These are phyloP conservation scores for Clitarchus hookeri DNA, from an alignment of 2,888 invertebrate genomes.

Conservation along the genomic window DNA sequence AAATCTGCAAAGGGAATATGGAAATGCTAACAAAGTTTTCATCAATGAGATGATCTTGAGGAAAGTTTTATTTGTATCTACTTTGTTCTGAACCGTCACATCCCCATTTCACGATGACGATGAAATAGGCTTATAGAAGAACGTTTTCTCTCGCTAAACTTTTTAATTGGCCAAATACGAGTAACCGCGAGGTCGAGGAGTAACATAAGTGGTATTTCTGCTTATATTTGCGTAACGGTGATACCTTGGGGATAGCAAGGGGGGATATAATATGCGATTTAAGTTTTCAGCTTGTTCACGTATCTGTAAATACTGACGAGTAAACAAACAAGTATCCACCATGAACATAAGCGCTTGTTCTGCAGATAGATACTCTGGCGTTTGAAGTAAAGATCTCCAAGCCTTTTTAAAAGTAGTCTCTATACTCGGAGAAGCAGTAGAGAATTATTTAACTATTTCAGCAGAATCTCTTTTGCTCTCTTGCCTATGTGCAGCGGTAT, in stretches of 20 bases:
- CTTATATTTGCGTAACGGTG: not conserved
- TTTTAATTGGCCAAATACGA: not conserved
- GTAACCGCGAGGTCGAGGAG: not conserved
- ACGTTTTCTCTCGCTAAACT: not conserved
- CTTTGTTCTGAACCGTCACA: slow-evolving; percentile 24
- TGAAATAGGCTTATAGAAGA: not conserved
- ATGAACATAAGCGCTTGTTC: not conserved
- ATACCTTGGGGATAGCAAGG: not conserved
- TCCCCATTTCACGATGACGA: not conserved
- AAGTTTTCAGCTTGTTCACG: not conserved
- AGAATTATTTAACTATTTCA: not conserved
- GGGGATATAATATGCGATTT: not conserved
- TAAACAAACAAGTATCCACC: not conserved
- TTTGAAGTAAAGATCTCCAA: too few relatives aligned
- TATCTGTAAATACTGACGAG: not conserved
- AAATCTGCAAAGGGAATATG: not conserved
- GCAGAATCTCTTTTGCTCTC: not conserved
- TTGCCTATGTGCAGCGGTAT: not conserved
- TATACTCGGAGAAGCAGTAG: not conserved
- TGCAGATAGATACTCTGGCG: not conserved
- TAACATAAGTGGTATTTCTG: not conserved
- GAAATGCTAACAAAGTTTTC: slow-evolving; percentile 28
- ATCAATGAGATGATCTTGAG: slow-evolving; percentile 26
- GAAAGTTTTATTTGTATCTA: slow-evolving; percentile 29
- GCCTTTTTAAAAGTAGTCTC: too few relatives aligned